Conservation (phyloP, 2,113 vertebrate species). For the Colius striatus region DNA sequence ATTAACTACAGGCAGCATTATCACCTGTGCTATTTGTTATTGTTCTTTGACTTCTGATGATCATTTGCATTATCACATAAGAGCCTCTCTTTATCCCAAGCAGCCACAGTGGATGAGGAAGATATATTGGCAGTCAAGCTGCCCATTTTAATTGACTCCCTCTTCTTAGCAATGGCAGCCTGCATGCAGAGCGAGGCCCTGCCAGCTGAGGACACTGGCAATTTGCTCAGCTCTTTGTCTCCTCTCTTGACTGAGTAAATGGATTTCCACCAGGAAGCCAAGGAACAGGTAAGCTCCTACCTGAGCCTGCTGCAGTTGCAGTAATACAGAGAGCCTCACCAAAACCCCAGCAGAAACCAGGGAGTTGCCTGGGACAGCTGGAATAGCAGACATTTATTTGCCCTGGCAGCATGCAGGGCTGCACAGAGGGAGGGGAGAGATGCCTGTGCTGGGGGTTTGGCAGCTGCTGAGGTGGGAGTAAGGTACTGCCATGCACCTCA, state of each 20-base stretch:
- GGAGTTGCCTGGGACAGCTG: not conserved
- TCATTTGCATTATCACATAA: not conserved
- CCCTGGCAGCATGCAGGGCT: not conserved
- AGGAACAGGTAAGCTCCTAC: not conserved
- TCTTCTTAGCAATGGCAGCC: not conserved
- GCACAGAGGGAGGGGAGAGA: not conserved
- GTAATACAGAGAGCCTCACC: not conserved
- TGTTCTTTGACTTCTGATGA: not conserved
- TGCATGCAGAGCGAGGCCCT: not conserved
- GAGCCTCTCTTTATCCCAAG: not conserved
- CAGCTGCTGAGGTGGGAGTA: not conserved
- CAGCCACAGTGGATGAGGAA: not conserved
- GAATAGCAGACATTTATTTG: not conserved
- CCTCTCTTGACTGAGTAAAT: not conserved
- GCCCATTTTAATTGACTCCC: not conserved
- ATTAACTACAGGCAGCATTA: not conserved
- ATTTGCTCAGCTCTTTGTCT: not conserved
- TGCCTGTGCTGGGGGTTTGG: not conserved
- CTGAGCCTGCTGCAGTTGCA: not conserved
- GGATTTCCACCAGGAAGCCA: not conserved
- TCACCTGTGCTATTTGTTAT: conserved; percentile 1
- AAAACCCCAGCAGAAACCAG: rapidly evolving
- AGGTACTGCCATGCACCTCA: rapidly evolving
- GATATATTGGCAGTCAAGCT: not conserved
- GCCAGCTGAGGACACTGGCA: not conserved